phyloP scores from a whole-genome alignment of 2,113 vertebrate species.

The Empidonax alnorum region DNA sequence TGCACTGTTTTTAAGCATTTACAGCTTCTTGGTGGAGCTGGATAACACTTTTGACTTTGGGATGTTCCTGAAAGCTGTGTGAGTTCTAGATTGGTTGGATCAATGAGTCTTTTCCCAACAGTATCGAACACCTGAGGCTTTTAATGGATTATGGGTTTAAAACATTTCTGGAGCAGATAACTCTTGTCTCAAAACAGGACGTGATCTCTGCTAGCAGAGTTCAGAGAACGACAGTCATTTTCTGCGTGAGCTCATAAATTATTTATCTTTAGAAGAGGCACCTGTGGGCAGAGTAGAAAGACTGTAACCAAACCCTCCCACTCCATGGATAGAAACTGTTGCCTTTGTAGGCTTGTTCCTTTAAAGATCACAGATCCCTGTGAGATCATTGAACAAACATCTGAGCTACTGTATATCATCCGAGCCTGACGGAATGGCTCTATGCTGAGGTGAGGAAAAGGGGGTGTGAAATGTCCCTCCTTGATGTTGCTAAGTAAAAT shows the following conservation, averaged over 20 bases:
- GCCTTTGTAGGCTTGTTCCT: slow-evolving; percentile 3
- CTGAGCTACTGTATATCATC: not conserved
- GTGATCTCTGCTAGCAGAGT: not conserved
- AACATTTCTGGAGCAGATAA: not conserved
- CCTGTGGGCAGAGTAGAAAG: slow-evolving; percentile 20
- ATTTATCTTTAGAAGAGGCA: not conserved
- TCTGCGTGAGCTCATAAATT: not conserved
- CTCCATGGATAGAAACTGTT: not conserved
- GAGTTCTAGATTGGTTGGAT: not conserved
- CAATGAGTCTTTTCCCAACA: not conserved
- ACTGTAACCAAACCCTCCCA: not conserved
- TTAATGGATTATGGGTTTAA: not conserved
- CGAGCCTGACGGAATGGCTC: not conserved
- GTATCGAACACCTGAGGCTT: not conserved
- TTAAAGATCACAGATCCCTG: slow-evolving; percentile 12
- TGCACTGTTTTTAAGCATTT: not conserved
- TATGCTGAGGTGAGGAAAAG: not conserved
- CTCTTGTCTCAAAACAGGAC: not conserved
- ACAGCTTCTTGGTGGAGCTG: not conserved
- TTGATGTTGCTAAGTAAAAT: slow-evolving; percentile 23
- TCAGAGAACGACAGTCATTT: not conserved
- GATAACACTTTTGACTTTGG: not conserved
- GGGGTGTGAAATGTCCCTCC: not conserved
- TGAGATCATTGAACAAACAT: not conserved
- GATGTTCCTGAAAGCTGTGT: not conserved